A percentile compares a stretch with the other conserved stretches of the same genome.
Evolutionary conservation across 30 jellyfish, hydroid and myxozoan genomes (phyloP).

Genomic region (Morbakka virulenta): DNA sequence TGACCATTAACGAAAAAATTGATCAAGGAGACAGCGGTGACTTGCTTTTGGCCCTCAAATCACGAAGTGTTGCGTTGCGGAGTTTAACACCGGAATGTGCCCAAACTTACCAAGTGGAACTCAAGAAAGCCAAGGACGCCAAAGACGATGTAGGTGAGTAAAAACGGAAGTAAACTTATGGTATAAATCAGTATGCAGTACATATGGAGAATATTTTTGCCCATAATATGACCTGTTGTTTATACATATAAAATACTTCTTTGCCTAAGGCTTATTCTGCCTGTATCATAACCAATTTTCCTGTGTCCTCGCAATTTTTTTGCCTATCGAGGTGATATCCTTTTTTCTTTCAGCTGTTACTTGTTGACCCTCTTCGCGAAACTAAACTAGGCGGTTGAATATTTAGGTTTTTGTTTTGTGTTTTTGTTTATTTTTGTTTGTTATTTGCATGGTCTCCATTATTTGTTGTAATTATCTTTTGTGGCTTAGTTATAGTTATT

Average conservation of each 20-base stretch:
- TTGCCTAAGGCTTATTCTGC: not conserved
- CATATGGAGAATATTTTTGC: not conserved
- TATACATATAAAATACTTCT: not conserved
- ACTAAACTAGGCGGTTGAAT: too few species aligned
- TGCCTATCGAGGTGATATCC: too few species aligned
- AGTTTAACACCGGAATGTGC: constrained; percentile 97
- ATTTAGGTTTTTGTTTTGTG: too few species aligned
- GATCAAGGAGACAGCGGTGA: constrained; percentile 98
- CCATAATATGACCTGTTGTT: not conserved
- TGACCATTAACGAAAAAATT: constrained; percentile 80
- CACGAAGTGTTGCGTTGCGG: constrained; percentile 85
- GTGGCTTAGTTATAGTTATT: too few species aligned
- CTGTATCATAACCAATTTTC: not conserved
- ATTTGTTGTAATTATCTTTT: too few species aligned
- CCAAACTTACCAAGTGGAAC: constrained; percentile 68
- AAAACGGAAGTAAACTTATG: too few species aligned
- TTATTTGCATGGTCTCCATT: too few species aligned
- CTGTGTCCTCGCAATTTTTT: too few species aligned
- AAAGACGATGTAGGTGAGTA: constrained; percentile 87
- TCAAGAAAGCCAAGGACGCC: constrained; percentile 72
- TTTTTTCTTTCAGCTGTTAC: too few species aligned
- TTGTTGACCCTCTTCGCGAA: too few species aligned
- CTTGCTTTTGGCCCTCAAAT: constrained; percentile 74
- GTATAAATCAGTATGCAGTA: not conserved
- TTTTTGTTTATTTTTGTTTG: too few species aligned